phyloP scores from a whole-genome alignment of 2,113 vertebrate species.

The Odocoileus virginianus region DNA sequence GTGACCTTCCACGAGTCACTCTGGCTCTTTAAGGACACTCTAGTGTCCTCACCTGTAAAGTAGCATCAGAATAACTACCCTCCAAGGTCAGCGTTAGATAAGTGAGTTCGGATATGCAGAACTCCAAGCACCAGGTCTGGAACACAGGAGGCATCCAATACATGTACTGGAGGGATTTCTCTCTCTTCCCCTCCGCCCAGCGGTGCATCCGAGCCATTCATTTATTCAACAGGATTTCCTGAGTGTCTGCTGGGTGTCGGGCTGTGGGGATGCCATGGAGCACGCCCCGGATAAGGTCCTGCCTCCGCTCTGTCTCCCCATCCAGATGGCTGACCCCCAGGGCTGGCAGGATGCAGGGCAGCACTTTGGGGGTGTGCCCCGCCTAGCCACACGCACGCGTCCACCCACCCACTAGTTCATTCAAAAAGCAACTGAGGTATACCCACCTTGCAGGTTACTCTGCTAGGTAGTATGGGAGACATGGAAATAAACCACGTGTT shows the following conservation, averaged over 20 bases:
- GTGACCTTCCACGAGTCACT: neutral
- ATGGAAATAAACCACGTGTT: neutral
- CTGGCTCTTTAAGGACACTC: neutral
- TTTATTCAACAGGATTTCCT: neutral
- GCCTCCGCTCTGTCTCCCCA: neutral
- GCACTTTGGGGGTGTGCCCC: fast-evolving
- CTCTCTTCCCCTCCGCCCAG: neutral
- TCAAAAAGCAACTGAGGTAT: neutral
- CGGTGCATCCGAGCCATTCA: neutral
- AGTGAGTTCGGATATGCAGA: neutral
- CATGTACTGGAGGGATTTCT: neutral
- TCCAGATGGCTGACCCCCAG: neutral
- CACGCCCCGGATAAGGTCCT: neutral
- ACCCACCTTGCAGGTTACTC: neutral
- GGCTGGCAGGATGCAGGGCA: neutral
- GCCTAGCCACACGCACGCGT: neutral
- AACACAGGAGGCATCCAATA: neutral
- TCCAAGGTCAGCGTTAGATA: neutral
- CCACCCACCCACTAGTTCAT: neutral
- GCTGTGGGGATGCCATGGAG: neutral
- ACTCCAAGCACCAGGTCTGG: neutral
- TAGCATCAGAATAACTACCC: neutral
- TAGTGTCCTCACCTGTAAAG: neutral
- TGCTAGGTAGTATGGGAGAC: neutral
- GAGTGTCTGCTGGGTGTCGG: neutral